A percentile compares a stretch with the other conserved stretches of the same genome.
Conservation (phyloP, 2,888 invertebrate genomes). For the Entomobrya multifasciata region DNA sequence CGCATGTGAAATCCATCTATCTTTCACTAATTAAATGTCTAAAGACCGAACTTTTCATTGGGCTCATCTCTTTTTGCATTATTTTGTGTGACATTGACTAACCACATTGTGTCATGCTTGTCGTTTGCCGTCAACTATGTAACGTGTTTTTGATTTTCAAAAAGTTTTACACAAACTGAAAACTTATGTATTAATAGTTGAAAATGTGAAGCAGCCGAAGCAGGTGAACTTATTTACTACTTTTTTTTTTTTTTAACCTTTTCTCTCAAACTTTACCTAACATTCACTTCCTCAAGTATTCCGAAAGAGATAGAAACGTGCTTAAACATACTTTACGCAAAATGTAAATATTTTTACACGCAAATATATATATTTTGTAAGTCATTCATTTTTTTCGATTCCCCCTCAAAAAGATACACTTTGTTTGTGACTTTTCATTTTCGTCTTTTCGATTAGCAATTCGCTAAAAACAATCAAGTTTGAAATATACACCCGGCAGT, state of each 20-base stretch:
- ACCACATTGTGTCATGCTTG: conserved; percentile 50
- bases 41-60: no score
- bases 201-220: neutral
- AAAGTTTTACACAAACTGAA: neutral
- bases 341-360: neutral
- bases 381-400: no score
- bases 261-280: neutral
- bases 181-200: neutral
- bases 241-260: neutral
- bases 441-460: neutral
- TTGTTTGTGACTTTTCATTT: conserved; percentile 23
- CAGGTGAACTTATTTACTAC: neutral
- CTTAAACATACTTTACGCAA: neutral
- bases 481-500: neutral
- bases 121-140: neutral
- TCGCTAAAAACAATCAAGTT: neutral
- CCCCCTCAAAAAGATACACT: neutral
- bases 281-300: neutral
- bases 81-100: conserved; percentile 55
- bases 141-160: neutral
- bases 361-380: neutral
- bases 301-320: neutral
- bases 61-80: no score
- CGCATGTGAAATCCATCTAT: no score
- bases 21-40: no score